Conservation (phyloP, 2,797 vertebrate genomes). For the Pristis pectinata region DNA sequence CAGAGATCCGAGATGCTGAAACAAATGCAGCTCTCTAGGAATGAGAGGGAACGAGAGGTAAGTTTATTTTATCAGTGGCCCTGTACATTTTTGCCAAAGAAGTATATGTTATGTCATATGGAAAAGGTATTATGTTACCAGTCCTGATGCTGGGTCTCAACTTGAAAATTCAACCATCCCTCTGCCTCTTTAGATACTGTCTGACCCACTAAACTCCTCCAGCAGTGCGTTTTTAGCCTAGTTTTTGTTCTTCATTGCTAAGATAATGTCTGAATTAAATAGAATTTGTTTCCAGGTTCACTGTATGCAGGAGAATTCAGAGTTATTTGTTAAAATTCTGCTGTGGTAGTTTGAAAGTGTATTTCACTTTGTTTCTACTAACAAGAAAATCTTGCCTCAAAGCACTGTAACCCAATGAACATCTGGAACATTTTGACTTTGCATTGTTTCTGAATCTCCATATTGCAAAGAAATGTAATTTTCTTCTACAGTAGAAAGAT, state of each 20-base stretch:
- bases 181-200: no score
- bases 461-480: no score
- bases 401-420: no score
- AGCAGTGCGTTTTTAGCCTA: no score
- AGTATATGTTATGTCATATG: neutral
- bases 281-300: neutral
- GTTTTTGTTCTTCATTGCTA: neutral
- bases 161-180: no score
- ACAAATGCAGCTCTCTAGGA: constrained; percentile 92
- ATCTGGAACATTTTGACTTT: no score
- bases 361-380: neutral
- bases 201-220: no score
- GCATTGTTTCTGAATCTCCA: no score
- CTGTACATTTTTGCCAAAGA: neutral
- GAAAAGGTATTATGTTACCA: neutral
- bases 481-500: no score
- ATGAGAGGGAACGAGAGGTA: constrained; percentile 87
- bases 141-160: no score
- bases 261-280: neutral
- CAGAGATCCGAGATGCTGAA: constrained; percentile 93
- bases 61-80: constrained; percentile 5
- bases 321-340: neutral
- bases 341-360: neutral
- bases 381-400: no score
- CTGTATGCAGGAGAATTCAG: neutral